Evolutionary conservation across 2,113 vertebrate genomes (phyloP).

Genomic region (Barbus barbus): DNA sequence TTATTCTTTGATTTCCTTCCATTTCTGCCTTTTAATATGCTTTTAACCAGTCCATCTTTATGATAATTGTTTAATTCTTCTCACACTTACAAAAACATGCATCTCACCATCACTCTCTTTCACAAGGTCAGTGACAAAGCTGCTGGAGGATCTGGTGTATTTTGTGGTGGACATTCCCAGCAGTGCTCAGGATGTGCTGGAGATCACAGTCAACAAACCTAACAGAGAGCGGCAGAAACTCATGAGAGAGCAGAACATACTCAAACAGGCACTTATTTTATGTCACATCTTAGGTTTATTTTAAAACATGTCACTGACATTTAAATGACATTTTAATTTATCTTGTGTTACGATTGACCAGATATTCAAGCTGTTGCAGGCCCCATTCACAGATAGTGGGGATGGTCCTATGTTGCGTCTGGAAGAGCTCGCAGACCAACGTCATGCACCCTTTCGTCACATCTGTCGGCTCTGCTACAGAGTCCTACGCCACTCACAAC

Average conservation of each 20-base stretch:
- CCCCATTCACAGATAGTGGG: constrained; percentile 92
- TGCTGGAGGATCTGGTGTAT: constrained; percentile 95
- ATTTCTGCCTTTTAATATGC: background rate
- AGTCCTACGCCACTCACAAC: constrained; percentile 94
- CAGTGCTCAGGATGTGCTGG: constrained; percentile 93
- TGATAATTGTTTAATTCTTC: background rate
- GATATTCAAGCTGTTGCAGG: constrained; percentile 98
- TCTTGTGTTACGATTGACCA: constrained; percentile 55
- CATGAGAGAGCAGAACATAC: constrained; percentile 98
- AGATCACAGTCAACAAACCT: constrained; percentile 96
- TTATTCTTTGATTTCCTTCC: background rate
- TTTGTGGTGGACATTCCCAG: constrained; percentile 98
- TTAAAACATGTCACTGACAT: background rate
- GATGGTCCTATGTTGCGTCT: constrained; percentile 94
- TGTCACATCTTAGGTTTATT: background rate
- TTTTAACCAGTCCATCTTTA: background rate
- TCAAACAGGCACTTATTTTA: constrained; percentile 88
- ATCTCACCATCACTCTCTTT: background rate
- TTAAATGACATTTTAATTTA: background rate
- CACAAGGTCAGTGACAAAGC: constrained; percentile 91
- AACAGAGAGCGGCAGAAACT: constrained; percentile 97
- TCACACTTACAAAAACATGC: background rate
- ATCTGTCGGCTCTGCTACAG: constrained; percentile 97
- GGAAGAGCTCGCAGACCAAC: constrained; percentile 95
- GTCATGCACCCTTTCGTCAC: constrained; percentile 94